These are phyloP conservation scores for Laupala kohalensis DNA, from an alignment of 1,140 invertebrate genomes.

Conservation along the genomic window DNA sequence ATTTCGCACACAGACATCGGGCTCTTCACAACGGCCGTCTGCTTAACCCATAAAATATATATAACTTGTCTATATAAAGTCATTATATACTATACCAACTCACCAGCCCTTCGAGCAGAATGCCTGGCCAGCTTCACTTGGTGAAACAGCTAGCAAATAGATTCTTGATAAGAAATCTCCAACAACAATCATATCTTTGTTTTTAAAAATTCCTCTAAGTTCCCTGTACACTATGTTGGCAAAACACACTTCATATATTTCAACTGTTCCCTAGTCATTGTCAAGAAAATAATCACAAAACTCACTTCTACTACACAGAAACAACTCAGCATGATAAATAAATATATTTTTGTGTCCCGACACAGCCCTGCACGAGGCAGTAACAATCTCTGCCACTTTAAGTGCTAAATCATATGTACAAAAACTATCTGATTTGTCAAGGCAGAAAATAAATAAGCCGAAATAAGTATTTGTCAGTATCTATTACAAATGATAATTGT, in stretches of 20 bases:
- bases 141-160: neutral
- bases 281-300: neutral
- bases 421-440: neutral
- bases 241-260: conserved; percentile 1
- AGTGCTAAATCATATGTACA: neutral
- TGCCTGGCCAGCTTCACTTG: neutral
- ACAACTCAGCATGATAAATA: neutral
- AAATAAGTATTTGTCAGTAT: neutral
- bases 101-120: neutral
- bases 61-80: conserved; percentile 2
- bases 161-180: conserved; percentile 3
- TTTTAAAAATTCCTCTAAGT: neutral
- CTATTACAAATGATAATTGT: neutral
- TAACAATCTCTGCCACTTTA: neutral
- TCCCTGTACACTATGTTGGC: conserved; percentile 1
- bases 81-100: neutral
- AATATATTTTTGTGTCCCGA: neutral
- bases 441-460: neutral
- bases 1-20: neutral
- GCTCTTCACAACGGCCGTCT: neutral
- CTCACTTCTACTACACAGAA: neutral
- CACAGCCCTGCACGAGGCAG: neutral
- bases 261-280: neutral
- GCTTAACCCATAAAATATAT: conserved; percentile 5
- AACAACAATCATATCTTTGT: conserved; percentile 4